Base-by-base conservation (phyloP, 2,113 vertebrate genomes). In the Thomomys bottae region DNA sequence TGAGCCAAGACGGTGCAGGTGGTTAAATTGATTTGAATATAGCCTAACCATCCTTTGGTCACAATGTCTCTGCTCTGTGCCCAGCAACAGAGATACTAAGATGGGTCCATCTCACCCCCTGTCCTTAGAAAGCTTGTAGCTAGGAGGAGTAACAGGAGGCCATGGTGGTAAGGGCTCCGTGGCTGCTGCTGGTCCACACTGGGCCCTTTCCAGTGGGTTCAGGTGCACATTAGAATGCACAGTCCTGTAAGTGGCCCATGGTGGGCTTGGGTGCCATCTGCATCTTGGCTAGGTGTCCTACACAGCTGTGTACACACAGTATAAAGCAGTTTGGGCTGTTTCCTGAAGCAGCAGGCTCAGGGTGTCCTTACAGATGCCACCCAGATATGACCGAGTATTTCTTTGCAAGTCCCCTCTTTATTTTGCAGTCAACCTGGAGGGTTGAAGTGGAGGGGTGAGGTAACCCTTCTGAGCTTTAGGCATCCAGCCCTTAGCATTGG, bases 191-290 rank as follows among this genome's bases (percentile, higher is more conserved):
- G 7, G 57, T 77, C 78, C 34, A 6, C 4, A 38, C 3, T 11
- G 68, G 87, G 77, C 95, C 91, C 49, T 32, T 79, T 77, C 80
- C 32, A 64, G 34, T 73, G 68, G 89, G 36, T 45, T 83, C 77
- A 49, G 64, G 40, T 45, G 42, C 38, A 21, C 0, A 1, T n/a
- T 40, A 24, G 75, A 79, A 45, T 10, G 45, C 20, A 26, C 45
- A 84, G 57, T 8, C 68, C n/a, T 15, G 11, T 23, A 34, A 79
- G 45, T 14, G n/a, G 21, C 0, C 1, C 34, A 2, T 5, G 34
- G 73, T 85, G 71, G 71, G n/a, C 49, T 64, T 92, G 0, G 49
- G 80, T 42, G 23, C 54, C 54, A 2, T 34, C 40, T n/a, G 23
- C 24, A 75, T 64, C n/a, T 45, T 45, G 38, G 36, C 45, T 24